Evolutionary conservation across 1,140 invertebrate species (phyloP), one percentile per base, ranked within the genome.

Genomic region (Mercenaria mercenaria): DNA sequence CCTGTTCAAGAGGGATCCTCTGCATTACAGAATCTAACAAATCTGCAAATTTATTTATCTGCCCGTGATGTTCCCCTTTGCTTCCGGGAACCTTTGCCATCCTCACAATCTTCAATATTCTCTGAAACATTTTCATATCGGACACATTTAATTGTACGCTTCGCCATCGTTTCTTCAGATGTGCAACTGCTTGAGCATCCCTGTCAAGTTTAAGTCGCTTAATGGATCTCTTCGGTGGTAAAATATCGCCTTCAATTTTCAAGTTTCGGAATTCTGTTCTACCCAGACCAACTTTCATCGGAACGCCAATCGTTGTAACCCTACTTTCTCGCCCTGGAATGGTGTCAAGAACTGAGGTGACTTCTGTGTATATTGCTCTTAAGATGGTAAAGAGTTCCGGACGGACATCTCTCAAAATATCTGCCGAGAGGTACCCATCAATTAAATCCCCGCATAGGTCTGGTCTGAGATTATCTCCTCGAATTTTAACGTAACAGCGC

Each of bases 381-480:
- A 74, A n/a, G 26, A 52, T 56, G 0, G 83, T 85, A 32, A 85
- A 85, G 26, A 85, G 37, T 74, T 74, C 41, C 2, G 83, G 83
- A 76, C 67, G n/a, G 1, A 85, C 67, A 56, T 47, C 32, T 18
- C 83, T 67, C 43, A 85, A 20, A 3, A 85, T 43, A 56, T 85
- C 64, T 37, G 83, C 83, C 10, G 64, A 85, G 11, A 85, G 64
- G 56, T 85, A 85, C 18, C 47, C 83, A 37, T 85, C 69, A 34
- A 85, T 39, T 26, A 76, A 56, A 29, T 72, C 20, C 20, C 64
- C 47, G 26, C 83, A 37, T n/a, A 52, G n/a, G 11, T 50, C 61
- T 34, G 26, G 11, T n/a, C 43, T 47, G 4, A 85, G 83, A 56
- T 39, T 43, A 15, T 76, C 52, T 29, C 23, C 83, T 37, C 41